These are phyloP conservation scores for Ips nitidus DNA, from an alignment of 1,140 invertebrate genomes.

Conservation along the genomic window DNA sequence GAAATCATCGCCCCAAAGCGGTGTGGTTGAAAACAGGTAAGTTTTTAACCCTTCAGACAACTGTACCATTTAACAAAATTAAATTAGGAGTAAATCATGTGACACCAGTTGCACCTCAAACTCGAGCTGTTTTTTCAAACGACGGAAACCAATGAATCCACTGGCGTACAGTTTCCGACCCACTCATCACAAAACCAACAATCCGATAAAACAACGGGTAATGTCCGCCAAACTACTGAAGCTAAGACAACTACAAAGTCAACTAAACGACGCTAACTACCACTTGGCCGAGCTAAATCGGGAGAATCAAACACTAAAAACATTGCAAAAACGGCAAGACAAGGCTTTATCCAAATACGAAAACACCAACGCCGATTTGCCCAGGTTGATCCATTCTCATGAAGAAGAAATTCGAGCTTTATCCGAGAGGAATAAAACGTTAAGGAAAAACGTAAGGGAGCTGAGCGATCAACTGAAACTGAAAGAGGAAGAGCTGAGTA, in stretches of 20 bases:
- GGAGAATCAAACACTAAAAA: constrained; percentile 72
- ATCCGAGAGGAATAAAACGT: constrained; percentile 67
- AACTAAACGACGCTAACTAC: constrained; percentile 75
- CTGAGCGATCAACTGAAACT: constrained; percentile 64
- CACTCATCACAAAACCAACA: constrained; percentile 34
- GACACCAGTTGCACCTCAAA: constrained; percentile 50
- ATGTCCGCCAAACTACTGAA: constrained; percentile 74
- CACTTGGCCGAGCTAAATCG: constrained; percentile 73
- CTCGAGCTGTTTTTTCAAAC: constrained; percentile 49
- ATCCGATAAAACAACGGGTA: constrained; percentile 65
- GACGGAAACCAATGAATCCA: constrained; percentile 47
- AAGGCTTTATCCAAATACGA: constrained; percentile 65
- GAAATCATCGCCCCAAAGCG: too few relatives aligned
- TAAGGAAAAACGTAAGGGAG: constrained; percentile 64
- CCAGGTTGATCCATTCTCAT: constrained; percentile 69
- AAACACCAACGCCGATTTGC: constrained; percentile 72
- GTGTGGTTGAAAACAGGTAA: too few relatives aligned
- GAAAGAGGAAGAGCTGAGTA: constrained; percentile 65
- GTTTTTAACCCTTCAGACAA: too few relatives aligned
- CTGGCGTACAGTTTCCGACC: constrained; percentile 39
- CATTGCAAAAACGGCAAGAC: constrained; percentile 74
- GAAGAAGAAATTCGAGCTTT: constrained; percentile 74
- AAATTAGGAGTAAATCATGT: constrained; percentile 44
- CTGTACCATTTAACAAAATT: too few relatives aligned
- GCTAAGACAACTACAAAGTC: constrained; percentile 75